phyloP scores from a whole-genome alignment of 1,140 invertebrate species.

The Euwallacea similis region DNA sequence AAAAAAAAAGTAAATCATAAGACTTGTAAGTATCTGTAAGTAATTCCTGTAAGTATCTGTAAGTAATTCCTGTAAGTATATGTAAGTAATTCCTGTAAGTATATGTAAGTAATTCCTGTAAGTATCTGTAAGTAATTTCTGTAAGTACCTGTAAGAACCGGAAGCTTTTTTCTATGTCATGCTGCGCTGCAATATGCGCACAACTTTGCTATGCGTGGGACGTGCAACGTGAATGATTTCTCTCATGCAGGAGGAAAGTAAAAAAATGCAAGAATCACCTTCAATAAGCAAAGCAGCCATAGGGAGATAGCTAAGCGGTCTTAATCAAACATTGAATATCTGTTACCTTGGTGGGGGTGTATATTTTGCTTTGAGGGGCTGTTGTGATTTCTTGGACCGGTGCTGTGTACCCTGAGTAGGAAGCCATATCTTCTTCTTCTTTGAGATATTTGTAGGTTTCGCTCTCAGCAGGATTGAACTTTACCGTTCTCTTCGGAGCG shows the following conservation, averaged over 20 bases:
- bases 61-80: too few relatives aligned
- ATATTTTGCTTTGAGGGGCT: conserved; percentile 74
- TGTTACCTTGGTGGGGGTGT: conserved; percentile 60
- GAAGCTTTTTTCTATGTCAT: too few relatives aligned
- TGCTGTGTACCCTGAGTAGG: conserved; percentile 58
- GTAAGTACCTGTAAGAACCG: too few relatives aligned
- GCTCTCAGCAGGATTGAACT: conserved; percentile 81
- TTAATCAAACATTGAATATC: conserved; percentile 30
- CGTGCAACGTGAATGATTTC: too few relatives aligned
- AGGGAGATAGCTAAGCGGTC: conserved; percentile 11
- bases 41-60: too few relatives aligned
- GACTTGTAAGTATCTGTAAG: too few relatives aligned
- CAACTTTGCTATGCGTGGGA: too few relatives aligned
- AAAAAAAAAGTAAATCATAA: too few relatives aligned
- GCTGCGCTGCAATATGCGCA: too few relatives aligned
- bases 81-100: too few relatives aligned
- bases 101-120: too few relatives aligned
- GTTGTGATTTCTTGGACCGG: conserved; percentile 68
- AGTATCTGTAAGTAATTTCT: too few relatives aligned
- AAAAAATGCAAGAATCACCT: conserved; percentile 19
- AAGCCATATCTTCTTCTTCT: conserved; percentile 61
- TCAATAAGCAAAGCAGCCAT: conserved; percentile 3
- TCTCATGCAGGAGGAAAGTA: neutral
- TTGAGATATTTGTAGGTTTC: conserved; percentile 82
- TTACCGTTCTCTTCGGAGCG: conserved; percentile 66